These are phyloP conservation scores for Trichosurus vulpecula DNA, from an alignment of 2,797 vertebrate genomes.

Conservation along the genomic window DNA sequence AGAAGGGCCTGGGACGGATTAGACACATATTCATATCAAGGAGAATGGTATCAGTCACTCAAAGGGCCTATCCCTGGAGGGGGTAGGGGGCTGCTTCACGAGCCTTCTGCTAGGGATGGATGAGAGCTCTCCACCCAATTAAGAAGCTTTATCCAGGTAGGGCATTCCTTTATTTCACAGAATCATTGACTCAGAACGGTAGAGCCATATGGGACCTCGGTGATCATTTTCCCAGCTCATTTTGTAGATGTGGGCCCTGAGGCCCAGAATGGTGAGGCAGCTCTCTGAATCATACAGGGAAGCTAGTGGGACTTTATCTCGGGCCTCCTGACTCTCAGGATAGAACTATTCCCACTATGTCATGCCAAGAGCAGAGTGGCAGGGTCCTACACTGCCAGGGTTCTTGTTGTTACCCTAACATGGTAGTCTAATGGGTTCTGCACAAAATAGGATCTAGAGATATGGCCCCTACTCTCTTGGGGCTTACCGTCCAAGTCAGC, in stretches of 20 bases:
- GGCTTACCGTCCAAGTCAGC: not conserved
- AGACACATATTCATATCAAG: conserved; percentile 50
- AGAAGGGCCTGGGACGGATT: conserved; percentile 64
- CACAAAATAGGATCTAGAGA: not conserved
- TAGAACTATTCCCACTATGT: not conserved
- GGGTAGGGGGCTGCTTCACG: conserved; percentile 16
- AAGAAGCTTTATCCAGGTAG: not conserved
- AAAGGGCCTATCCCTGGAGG: conserved; percentile 5
- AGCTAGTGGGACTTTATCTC: not conserved
- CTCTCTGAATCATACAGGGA: not conserved
- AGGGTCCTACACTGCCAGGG: not conserved
- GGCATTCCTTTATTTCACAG: not conserved
- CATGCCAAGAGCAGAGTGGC: not conserved
- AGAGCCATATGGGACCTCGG: not conserved
- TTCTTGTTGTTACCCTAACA: not conserved
- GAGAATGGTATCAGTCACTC: not conserved
- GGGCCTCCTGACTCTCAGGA: not conserved
- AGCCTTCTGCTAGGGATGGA: not conserved
- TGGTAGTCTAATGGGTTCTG: not conserved
- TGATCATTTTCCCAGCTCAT: not conserved
- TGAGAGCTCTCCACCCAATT: conserved; percentile 32
- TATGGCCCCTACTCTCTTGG: not conserved
- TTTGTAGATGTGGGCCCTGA: not conserved
- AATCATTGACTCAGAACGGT: not conserved
- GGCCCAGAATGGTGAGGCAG: not conserved